Evolutionary conservation across 30 jellyfish, hydroid and myxozoan genomes (phyloP).

Genomic region (Euphysa ruthae): DNA sequence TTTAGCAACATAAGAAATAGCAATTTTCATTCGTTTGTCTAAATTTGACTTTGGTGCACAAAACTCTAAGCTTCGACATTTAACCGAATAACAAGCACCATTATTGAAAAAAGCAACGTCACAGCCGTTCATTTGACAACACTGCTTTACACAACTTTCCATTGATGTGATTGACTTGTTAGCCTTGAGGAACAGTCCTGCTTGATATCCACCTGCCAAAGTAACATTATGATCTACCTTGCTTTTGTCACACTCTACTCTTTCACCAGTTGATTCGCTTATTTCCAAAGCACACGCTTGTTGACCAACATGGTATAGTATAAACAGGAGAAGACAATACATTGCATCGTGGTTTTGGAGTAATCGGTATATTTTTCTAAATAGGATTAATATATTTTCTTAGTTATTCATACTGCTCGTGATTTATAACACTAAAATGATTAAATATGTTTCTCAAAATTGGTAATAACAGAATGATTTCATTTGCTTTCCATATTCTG

Average conservation of each 20-base stretch:
- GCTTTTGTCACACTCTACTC: slow-evolving; percentile 61
- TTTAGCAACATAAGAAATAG: slow-evolving; percentile 77
- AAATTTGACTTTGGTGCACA: slow-evolving; percentile 73
- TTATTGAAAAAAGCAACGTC: slow-evolving; percentile 79
- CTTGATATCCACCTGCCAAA: slow-evolving; percentile 57
- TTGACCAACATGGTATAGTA: background rate
- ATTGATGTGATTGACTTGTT: slow-evolving; percentile 55
- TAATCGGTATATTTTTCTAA: no score
- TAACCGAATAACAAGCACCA: slow-evolving; percentile 71
- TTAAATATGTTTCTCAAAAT: no score
- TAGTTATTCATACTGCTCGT: no score
- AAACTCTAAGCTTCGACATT: slow-evolving; percentile 57
- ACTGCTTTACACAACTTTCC: slow-evolving; percentile 66
- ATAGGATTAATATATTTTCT: no score
- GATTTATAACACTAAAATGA: no score
- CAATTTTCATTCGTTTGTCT: slow-evolving; percentile 25
- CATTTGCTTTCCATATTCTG: no score
- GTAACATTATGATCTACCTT: slow-evolving; percentile 78
- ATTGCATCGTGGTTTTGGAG: background rate
- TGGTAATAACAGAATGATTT: no score
- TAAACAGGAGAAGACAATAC: background rate
- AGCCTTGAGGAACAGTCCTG: slow-evolving; percentile 69
- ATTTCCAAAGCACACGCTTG: background rate
- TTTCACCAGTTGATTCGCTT: slow-evolving; percentile 20
- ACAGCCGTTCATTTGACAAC: slow-evolving; percentile 76